These are phyloP conservation scores for Parauchenoglanis punctatus DNA, from an alignment of 2,797 vertebrate genomes.

Conservation along the genomic window DNA sequence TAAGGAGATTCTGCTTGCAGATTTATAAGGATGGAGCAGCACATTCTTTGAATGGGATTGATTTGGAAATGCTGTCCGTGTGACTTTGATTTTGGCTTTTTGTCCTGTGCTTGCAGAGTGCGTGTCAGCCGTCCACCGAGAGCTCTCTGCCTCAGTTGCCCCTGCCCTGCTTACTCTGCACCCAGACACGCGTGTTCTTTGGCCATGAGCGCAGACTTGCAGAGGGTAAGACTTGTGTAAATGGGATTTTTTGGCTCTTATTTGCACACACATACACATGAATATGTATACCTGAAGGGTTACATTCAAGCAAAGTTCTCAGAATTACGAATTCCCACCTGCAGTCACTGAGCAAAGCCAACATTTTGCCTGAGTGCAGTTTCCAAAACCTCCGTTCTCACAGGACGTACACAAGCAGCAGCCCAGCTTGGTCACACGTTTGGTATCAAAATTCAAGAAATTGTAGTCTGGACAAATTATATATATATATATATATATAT, in stretches of 20 bases:
- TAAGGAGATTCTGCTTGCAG: neutral
- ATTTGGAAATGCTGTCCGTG: neutral
- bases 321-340: neutral
- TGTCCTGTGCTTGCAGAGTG: conserved; percentile 74
- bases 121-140: conserved; percentile 77
- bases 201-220: conserved; percentile 91
- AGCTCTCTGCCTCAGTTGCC: conserved; percentile 86
- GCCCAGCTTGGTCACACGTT: neutral
- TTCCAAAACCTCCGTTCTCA: neutral
- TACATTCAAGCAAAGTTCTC: neutral
- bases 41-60: neutral
- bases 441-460: neutral
- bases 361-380: neutral
- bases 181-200: conserved; percentile 91
- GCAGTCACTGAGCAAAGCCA: neutral
- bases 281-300: neutral
- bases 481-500: neutral
- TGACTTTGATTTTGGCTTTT: neutral
- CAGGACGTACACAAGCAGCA: neutral
- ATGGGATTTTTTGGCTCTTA: neutral
- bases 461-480: neutral
- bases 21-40: too few species aligned
- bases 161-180: conserved; percentile 89
- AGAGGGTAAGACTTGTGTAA: conserved; percentile 79
- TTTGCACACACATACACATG: neutral